Percentiles rank a stretch among this genome's conserved stretches.
Evolutionary conservation across 2,113 vertebrate genomes (phyloP).

Genomic region (Piaya cayana): DNA sequence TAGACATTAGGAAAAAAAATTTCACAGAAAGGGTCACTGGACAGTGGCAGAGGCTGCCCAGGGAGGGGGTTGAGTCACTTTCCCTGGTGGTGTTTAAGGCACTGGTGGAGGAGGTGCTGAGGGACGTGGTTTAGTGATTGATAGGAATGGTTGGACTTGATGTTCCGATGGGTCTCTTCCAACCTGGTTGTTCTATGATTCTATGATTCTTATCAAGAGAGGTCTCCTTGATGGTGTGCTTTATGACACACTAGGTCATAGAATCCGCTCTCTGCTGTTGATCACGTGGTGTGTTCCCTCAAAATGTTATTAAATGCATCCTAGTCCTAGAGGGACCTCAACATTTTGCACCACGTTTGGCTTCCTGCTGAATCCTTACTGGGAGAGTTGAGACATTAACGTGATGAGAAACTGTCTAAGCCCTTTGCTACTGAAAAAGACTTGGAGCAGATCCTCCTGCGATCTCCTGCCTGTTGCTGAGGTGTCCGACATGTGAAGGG

Average conservation of each 20-base stretch:
- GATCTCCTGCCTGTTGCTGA: not conserved
- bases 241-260: accelerated
- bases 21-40: no score
- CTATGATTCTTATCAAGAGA: not conserved
- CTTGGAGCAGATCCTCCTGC: not conserved
- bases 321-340: not conserved
- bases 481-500: not conserved
- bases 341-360: not conserved
- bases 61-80: no score
- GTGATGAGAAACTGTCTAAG: not conserved
- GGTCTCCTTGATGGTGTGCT: accelerated
- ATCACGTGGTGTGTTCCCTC: accelerated
- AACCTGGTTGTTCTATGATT: no score
- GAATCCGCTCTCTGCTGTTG: not conserved
- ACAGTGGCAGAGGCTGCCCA: no score
- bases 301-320: not conserved
- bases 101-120: no score
- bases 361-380: not conserved
- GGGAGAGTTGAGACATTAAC: accelerated
- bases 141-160: no score
- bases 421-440: not conserved
- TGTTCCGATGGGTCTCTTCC: no score
- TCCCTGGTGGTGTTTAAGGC: no score
- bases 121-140: no score
- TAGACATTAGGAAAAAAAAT: no score